Evolutionary conservation across 1,140 invertebrate species (phyloP).

Genomic region (Drosophila leontia): DNA sequence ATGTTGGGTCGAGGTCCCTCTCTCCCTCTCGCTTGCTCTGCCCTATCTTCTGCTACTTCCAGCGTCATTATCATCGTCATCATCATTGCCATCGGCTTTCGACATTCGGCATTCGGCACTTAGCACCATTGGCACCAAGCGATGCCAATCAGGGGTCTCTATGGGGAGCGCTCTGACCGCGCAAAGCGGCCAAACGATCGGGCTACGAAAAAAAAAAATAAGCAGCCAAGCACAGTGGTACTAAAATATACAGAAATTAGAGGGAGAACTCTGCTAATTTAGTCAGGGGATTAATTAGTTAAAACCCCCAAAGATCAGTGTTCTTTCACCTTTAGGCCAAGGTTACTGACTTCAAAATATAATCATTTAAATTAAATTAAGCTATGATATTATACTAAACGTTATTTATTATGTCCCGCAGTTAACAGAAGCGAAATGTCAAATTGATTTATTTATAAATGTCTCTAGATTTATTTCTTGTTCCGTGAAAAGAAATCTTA

Average conservation of each 20-base stretch:
- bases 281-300: background rate
- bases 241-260: background rate
- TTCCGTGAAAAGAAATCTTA: background rate
- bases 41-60: conserved; percentile 19
- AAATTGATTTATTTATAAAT: background rate
- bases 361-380: background rate
- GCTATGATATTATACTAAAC: background rate
- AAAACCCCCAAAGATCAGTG: background rate
- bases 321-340: background rate
- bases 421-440: no score
- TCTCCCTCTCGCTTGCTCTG: background rate
- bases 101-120: conserved; percentile 79
- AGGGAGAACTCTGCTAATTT: background rate
- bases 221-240: conserved; percentile 34
- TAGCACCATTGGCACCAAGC: conserved; percentile 81
- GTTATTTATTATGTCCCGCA: background rate
- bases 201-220: conserved; percentile 1
- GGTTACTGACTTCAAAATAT: background rate
- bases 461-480: background rate
- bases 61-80: conserved; percentile 21
- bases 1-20: conserved; percentile 49
- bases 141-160: conserved; percentile 75
- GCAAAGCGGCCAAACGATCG: conserved; percentile 11
- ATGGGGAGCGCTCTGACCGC: conserved; percentile 47
- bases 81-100: conserved; percentile 48